Percentiles rank a stretch among this genome's conserved stretches.
phyloP scores from a whole-genome alignment of 2,113 vertebrate species.

The Regulus satrapa region DNA sequence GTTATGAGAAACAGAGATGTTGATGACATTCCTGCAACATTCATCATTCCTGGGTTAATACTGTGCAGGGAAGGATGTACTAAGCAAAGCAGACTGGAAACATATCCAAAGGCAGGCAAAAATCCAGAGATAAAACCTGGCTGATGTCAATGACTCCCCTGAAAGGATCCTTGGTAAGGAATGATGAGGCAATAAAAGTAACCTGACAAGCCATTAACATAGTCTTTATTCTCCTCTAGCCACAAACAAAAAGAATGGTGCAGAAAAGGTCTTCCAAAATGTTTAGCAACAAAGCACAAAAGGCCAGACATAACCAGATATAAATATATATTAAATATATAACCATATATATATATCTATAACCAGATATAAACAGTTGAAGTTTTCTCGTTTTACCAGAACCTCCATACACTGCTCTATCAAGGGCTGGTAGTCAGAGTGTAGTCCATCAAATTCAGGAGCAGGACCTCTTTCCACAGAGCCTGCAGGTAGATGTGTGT shows the following conservation, averaged over 20 bases:
- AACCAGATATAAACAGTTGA: background rate
- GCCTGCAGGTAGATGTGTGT: background rate
- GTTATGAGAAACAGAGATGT: background rate
- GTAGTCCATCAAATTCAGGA: background rate
- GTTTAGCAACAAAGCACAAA: background rate
- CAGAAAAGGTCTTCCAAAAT: background rate
- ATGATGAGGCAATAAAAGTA: background rate
- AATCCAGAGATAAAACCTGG: background rate
- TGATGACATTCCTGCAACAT: background rate
- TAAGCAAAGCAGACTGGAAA: background rate
- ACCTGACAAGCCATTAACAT: background rate
- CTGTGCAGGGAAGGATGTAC: background rate
- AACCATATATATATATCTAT: no score
- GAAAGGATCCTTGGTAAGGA: background rate
- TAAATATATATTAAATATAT: no score
- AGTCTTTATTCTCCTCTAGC: background rate
- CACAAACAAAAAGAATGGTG: background rate
- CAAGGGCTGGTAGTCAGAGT: background rate
- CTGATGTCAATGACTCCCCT: background rate
- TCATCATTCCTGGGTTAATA: background rate
- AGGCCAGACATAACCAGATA: background rate
- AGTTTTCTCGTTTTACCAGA: background rate
- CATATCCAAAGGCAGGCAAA: background rate
- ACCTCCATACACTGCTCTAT: background rate
- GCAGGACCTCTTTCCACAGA: background rate